A percentile compares a stretch with the other conserved stretches of the same genome.
Conservation (phyloP, 2,797 vertebrate species). For the Sarcophilus harrisii region DNA sequence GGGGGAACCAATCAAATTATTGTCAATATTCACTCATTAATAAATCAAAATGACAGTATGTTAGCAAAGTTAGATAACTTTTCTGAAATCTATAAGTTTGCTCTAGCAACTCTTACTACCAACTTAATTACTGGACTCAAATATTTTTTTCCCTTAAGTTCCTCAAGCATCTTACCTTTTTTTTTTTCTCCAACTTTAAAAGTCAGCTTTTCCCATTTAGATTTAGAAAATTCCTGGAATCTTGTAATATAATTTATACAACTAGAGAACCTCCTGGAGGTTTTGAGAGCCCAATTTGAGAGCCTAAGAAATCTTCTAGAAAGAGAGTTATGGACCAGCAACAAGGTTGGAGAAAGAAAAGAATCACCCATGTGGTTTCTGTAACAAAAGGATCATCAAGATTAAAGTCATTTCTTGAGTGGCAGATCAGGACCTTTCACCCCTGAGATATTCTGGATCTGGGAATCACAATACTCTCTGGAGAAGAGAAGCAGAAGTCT, state of each 20-base stretch:
- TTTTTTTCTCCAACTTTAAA: not conserved
- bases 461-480: not conserved
- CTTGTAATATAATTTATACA: not conserved
- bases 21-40: not conserved
- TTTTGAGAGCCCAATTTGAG: too few species aligned
- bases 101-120: not conserved
- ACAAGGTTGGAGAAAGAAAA: too few species aligned
- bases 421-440: too few species aligned
- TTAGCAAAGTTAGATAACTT: not conserved
- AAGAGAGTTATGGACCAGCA: too few species aligned
- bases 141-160: not conserved
- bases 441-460: too few species aligned
- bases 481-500: not conserved
- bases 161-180: not conserved
- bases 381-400: too few species aligned
- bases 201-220: not conserved
- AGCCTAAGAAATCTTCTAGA: too few species aligned
- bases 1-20: not conserved
- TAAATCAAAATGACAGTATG: not conserved
- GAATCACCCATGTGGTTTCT: too few species aligned
- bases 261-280: not conserved
- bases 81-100: not conserved
- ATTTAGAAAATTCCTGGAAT: not conserved
- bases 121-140: not conserved
- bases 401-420: too few species aligned